Percentiles rank a stretch among this genome's conserved stretches.
These are phyloP conservation scores for Pristionchus japonicus DNA, from an alignment of 2,888 invertebrate species.

Conservation along the genomic window DNA sequence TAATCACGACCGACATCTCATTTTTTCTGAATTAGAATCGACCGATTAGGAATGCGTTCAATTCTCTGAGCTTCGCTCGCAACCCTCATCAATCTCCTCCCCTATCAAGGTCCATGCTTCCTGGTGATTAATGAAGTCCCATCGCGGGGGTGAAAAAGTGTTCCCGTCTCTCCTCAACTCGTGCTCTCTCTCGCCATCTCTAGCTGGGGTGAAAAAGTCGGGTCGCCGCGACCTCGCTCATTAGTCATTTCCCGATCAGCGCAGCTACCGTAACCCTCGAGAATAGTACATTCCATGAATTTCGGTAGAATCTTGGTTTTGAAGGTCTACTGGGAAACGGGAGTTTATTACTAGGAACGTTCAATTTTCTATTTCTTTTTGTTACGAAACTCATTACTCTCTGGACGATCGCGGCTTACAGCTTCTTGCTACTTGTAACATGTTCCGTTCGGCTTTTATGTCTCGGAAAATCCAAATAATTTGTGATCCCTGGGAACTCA, in stretches of 20 bases:
- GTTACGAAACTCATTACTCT: too few relatives aligned
- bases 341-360: too few relatives aligned
- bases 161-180: too few relatives aligned
- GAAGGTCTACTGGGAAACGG: too few relatives aligned
- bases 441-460: background rate
- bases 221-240: background rate
- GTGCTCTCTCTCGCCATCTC: too few relatives aligned
- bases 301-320: background rate
- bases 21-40: background rate
- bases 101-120: constrained; percentile 19
- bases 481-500: background rate
- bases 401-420: too few relatives aligned
- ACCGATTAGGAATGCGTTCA: background rate
- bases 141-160: background rate
- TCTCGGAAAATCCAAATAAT: background rate
- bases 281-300: background rate
- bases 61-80: background rate
- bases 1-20: background rate
- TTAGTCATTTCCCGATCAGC: background rate
- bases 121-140: background rate
- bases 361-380: too few relatives aligned
- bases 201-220: too few relatives aligned
- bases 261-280: background rate
- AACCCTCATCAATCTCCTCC: background rate
- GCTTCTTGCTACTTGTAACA: too few relatives aligned